Conservation (phyloP, 2,888 invertebrate species). For the Hoplodrina blanda region DNA sequence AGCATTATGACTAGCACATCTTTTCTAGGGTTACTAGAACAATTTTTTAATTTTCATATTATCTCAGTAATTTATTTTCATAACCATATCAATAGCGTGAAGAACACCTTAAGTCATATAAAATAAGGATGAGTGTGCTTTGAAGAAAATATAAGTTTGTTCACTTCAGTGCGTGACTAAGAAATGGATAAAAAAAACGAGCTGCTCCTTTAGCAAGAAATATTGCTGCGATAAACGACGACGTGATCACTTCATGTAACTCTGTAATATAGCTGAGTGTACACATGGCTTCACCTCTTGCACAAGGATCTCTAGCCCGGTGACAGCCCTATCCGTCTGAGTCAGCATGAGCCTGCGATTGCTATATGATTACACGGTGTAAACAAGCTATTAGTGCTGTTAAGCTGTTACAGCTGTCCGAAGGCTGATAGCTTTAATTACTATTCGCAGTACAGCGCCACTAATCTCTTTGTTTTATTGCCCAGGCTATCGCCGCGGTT, state of each 20-base stretch:
- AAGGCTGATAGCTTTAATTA: constrained; percentile 50
- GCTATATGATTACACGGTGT: constrained; percentile 57
- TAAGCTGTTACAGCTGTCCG: constrained; percentile 43
- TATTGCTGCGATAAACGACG: no score
- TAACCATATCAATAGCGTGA: no score
- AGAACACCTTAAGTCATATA: no score
- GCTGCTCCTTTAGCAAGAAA: no score
- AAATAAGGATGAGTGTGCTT: no score
- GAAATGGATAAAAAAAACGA: neutral
- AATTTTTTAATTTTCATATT: neutral
- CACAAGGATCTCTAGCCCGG: constrained; percentile 1
- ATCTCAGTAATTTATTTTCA: neutral
- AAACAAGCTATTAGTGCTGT: constrained; percentile 62
- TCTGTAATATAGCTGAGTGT: no score
- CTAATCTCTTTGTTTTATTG: constrained; percentile 23
- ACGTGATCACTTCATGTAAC: no score
- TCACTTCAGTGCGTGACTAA: neutral
- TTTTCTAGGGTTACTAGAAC: constrained; percentile 44
- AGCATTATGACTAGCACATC: constrained; percentile 31
- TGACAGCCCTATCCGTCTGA: constrained; percentile 41
- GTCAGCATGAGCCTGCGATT: constrained; percentile 31
- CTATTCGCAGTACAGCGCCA: constrained; percentile 2
- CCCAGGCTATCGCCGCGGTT: neutral
- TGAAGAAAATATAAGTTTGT: no score
- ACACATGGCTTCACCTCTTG: no score